Evolutionary conservation across 1,140 invertebrate species (phyloP).

Genomic region (Pseudomyrmex flavicornis): DNA sequence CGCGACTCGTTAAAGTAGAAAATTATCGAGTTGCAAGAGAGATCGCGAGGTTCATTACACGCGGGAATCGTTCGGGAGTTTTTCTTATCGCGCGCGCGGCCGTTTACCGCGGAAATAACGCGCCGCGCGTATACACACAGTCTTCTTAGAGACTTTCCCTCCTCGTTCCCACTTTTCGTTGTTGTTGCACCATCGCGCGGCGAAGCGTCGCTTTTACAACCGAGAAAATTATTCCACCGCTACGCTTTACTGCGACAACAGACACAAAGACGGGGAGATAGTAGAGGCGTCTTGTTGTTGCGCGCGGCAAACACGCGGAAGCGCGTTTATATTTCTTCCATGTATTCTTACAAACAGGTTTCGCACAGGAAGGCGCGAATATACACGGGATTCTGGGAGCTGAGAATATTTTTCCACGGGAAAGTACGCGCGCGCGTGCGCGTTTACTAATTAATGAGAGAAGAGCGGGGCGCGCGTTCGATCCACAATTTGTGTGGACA

Average conservation of each 20-base stretch:
- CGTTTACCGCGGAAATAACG: slow-evolving; percentile 41
- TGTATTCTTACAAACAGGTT: slow-evolving; percentile 10
- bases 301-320: neutral
- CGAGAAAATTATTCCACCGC: slow-evolving; percentile 47
- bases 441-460: neutral
- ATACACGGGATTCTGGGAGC: neutral
- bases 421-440: neutral
- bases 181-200: slow-evolving; percentile 28
- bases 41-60: neutral
- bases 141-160: slow-evolving; percentile 4
- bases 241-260: slow-evolving; percentile 29
- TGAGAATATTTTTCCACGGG: slow-evolving; percentile 22
- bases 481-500: slow-evolving; percentile 11
- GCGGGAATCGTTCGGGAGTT: neutral
- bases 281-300: neutral
- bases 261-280: neutral
- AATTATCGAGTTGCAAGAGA: neutral
- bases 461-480: neutral
- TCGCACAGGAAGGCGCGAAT: slow-evolving; percentile 5
- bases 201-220: slow-evolving; percentile 23
- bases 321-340: slow-evolving; percentile 4
- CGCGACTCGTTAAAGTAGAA: slow-evolving; percentile 9
- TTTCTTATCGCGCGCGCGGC: slow-evolving; percentile 21
- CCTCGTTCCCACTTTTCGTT: slow-evolving; percentile 31
- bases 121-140: neutral